These are phyloP conservation scores for Gadopsis bispinosus DNA, from an alignment of 2,797 vertebrate species.

Conservation along the genomic window DNA sequence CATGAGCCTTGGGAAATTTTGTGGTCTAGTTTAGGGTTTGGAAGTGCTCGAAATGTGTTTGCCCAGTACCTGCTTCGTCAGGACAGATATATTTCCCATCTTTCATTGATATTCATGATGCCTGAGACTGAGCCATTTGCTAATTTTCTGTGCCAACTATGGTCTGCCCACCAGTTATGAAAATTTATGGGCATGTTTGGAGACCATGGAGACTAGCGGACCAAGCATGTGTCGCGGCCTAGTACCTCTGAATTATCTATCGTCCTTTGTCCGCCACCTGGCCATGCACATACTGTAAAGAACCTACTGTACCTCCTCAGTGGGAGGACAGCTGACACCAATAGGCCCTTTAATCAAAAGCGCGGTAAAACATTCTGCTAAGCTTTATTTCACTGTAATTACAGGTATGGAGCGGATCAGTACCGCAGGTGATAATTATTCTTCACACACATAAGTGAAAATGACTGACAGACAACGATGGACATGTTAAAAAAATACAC, in stretches of 20 bases:
- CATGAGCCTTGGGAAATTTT: constrained; percentile 18
- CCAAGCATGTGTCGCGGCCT: constrained; percentile 40
- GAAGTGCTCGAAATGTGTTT: constrained; percentile 40
- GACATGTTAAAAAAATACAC: constrained; percentile 18
- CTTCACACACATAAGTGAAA: constrained; percentile 22
- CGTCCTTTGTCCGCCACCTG: constrained; percentile 21
- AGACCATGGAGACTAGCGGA: constrained; percentile 58
- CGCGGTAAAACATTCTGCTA: constrained; percentile 38
- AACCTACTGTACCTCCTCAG: not conserved
- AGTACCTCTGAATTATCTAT: constrained; percentile 55
- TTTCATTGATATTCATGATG: constrained; percentile 70
- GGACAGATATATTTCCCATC: constrained; percentile 44
- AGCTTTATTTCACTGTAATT: constrained; percentile 48
- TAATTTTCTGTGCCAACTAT: constrained; percentile 58
- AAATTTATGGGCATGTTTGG: constrained; percentile 73
- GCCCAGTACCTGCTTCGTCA: constrained; percentile 32
- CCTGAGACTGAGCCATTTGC: constrained; percentile 69
- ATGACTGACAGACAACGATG: constrained; percentile 55
- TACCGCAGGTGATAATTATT: constrained; percentile 60
- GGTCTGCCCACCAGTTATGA: constrained; percentile 71
- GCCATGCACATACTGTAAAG: not conserved
- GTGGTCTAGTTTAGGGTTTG: constrained; percentile 38
- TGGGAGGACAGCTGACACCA: constrained; percentile 35
- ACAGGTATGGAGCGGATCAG: constrained; percentile 28
- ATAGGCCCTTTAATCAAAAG: constrained; percentile 40